Percentiles rank a stretch among this genome's conserved stretches.
These are phyloP conservation scores for Cebidichthys violaceus DNA, from an alignment of 2,113 vertebrate genomes.

Conservation along the genomic window DNA sequence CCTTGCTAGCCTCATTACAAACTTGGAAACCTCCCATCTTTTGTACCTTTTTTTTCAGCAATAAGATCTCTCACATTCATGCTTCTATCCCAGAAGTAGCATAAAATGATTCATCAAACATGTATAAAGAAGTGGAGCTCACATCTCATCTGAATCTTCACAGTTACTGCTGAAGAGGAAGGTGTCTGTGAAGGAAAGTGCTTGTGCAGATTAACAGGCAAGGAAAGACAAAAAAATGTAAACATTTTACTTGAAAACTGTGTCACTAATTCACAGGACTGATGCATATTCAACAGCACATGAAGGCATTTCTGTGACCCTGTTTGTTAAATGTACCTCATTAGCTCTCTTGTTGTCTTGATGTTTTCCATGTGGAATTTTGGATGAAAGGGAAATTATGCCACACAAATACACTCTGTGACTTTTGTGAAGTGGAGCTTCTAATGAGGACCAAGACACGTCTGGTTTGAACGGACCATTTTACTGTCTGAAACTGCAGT, in stretches of 20 bases:
- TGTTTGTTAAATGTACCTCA: slow-evolving; percentile 75
- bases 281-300: slow-evolving; percentile 73
- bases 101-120: slow-evolving; percentile 78
- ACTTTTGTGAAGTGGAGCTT: no score
- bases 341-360: slow-evolving; percentile 71
- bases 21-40: slow-evolving; percentile 76
- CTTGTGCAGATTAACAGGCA: slow-evolving; percentile 47
- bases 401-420: slow-evolving; percentile 49
- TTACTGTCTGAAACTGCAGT: no score
- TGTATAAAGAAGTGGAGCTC: slow-evolving; percentile 68
- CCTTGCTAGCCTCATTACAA: slow-evolving; percentile 79
- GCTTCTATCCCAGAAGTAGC: slow-evolving; percentile 65
- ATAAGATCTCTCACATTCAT: slow-evolving; percentile 72
- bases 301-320: slow-evolving; percentile 61
- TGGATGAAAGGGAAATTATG: slow-evolving; percentile 68
- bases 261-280: slow-evolving; percentile 51
- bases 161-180: slow-evolving; percentile 36
- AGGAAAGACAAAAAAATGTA: slow-evolving; percentile 30
- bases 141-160: slow-evolving; percentile 66
- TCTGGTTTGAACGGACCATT: no score
- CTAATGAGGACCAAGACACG: no score
- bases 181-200: slow-evolving; percentile 46
- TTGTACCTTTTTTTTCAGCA: slow-evolving; percentile 62
- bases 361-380: slow-evolving; percentile 71
- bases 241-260: slow-evolving; percentile 54